Conservation (phyloP, 2,797 vertebrate species). For the Prunella strophiata region DNA sequence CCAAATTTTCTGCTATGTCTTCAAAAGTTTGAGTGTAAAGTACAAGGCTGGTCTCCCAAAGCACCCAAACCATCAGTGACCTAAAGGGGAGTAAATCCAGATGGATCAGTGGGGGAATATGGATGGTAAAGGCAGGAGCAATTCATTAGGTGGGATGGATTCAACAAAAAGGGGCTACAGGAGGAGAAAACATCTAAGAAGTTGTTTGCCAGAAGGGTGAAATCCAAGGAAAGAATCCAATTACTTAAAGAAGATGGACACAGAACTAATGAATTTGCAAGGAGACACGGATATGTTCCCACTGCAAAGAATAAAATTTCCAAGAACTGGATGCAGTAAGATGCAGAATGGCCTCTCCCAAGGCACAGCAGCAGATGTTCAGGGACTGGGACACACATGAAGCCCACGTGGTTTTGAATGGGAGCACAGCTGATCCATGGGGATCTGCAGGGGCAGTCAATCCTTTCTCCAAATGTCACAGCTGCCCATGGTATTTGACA, state of each 20-base stretch:
- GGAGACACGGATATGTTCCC: neutral
- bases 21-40: neutral
- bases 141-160: neutral
- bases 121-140: neutral
- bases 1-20: neutral
- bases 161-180: neutral
- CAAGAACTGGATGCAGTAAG: neutral
- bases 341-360: neutral
- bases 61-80: neutral
- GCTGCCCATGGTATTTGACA: neutral
- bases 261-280: neutral
- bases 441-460: neutral
- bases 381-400: neutral
- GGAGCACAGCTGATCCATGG: fast-evolving
- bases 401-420: neutral
- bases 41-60: neutral
- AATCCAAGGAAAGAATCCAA: neutral
- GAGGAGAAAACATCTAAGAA: neutral
- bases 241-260: neutral
- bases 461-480: neutral
- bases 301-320: neutral
- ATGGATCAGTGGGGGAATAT: neutral
- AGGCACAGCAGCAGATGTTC: neutral
- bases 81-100: neutral
- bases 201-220: neutral